Conservation (phyloP, 2,888 invertebrate species). For the Fragum sueziense region DNA sequence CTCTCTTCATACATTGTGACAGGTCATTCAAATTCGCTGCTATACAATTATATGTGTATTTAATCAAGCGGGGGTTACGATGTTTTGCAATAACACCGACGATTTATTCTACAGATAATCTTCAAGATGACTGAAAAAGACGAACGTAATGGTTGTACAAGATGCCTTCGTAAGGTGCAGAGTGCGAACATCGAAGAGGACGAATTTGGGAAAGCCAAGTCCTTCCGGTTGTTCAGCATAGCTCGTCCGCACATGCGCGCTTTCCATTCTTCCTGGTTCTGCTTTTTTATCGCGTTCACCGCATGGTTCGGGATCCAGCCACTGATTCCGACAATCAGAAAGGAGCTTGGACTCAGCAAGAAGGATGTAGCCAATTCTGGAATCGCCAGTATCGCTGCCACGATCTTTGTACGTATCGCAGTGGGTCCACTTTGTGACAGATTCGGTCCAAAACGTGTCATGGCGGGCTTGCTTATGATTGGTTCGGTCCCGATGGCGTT, state of each 20-base stretch:
- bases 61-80: too few relatives aligned
- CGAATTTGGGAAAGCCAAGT: constrained; percentile 50
- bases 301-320: constrained; percentile 1
- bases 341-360: constrained; percentile 37
- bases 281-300: constrained; percentile 14
- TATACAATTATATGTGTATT: too few relatives aligned
- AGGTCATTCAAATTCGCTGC: too few relatives aligned
- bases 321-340: constrained; percentile 5
- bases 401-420: constrained; percentile 32
- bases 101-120: neutral
- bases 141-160: neutral
- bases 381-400: constrained; percentile 32
- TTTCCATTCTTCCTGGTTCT: constrained; percentile 19
- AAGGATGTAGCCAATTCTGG: constrained; percentile 29
- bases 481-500: constrained; percentile 45
- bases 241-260: constrained; percentile 19
- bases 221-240: constrained; percentile 43
- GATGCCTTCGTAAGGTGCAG: constrained; percentile 28
- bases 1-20: too few relatives aligned
- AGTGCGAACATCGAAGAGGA: constrained; percentile 29
- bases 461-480: constrained; percentile 3
- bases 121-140: neutral
- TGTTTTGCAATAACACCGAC: too few relatives aligned
- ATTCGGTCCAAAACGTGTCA: constrained; percentile 30
- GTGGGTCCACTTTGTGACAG: constrained; percentile 49